Evolutionary conservation across 1,140 invertebrate species (phyloP).

Genomic region (Achatina immaculata): DNA sequence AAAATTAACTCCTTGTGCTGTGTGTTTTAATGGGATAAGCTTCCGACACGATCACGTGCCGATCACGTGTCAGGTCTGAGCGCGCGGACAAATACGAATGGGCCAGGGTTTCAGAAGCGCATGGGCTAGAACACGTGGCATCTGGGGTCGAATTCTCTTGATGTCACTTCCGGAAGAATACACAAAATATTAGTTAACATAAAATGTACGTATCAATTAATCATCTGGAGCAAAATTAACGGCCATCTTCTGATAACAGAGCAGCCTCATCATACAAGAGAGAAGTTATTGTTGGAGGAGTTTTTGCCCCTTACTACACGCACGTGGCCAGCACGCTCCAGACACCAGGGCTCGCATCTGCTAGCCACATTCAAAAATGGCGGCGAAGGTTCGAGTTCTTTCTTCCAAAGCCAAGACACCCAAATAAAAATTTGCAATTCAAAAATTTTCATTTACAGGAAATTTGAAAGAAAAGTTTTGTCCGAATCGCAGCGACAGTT

Average conservation of each 20-base stretch:
- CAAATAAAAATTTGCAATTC: too few relatives aligned
- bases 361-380: background rate
- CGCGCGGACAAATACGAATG: slow-evolving; percentile 27
- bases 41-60: slow-evolving; percentile 15
- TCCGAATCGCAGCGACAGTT: too few relatives aligned
- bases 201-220: slow-evolving; percentile 34
- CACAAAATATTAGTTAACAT: slow-evolving; percentile 33
- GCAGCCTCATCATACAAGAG: background rate
- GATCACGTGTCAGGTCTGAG: slow-evolving; percentile 24
- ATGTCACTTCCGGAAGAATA: slow-evolving; percentile 31
- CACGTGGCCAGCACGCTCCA: background rate
- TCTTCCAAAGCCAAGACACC: background rate
- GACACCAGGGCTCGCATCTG: background rate
- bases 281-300: background rate
- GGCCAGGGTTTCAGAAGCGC: slow-evolving; percentile 2
- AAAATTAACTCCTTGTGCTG: slow-evolving; percentile 35
- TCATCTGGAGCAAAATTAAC: slow-evolving; percentile 34
- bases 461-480: too few relatives aligned
- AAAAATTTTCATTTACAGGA: too few relatives aligned
- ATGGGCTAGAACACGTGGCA: background rate
- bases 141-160: background rate
- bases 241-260: background rate
- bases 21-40: slow-evolving; percentile 39
- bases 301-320: background rate
- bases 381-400: background rate